Percentiles rank a stretch among this genome's conserved stretches.
Conservation (phyloP, 2,113 vertebrate species). For the Struthio camelus region DNA sequence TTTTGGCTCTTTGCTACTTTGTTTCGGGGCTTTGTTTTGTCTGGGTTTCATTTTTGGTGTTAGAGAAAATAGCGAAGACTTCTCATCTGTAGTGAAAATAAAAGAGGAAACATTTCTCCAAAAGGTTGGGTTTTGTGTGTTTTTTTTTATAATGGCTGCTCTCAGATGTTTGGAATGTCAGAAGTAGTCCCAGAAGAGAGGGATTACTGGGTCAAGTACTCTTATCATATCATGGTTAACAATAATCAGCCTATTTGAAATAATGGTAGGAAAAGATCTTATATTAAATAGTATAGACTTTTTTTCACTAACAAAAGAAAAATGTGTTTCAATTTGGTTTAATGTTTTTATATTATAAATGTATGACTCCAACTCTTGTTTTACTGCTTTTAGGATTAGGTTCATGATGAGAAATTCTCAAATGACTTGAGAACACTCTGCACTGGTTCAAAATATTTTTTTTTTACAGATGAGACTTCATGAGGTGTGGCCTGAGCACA, state of each 20-base stretch:
- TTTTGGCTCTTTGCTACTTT: background rate
- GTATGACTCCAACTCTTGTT: background rate
- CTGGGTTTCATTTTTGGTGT: background rate
- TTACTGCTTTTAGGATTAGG: background rate
- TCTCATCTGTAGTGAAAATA: background rate
- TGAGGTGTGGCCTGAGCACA: background rate
- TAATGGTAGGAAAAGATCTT: background rate
- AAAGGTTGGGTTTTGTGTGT: background rate
- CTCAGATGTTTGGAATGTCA: background rate
- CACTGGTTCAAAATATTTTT: background rate
- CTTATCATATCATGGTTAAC: background rate
- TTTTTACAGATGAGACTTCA: background rate
- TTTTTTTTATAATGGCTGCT: background rate
- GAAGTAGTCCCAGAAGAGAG: background rate
- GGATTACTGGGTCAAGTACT: background rate
- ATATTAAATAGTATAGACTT: background rate
- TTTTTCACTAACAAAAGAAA: background rate
- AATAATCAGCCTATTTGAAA: background rate
- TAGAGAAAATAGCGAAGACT: background rate
- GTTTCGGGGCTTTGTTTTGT: background rate
- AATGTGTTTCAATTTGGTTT: background rate
- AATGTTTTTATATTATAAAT: conserved; percentile 1
- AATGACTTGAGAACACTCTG: background rate
- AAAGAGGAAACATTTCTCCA: background rate
- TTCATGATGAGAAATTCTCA: background rate